These are phyloP conservation scores for Sebastes steindachneri DNA, from an alignment of 2,797 vertebrate species.

Conservation along the genomic window DNA sequence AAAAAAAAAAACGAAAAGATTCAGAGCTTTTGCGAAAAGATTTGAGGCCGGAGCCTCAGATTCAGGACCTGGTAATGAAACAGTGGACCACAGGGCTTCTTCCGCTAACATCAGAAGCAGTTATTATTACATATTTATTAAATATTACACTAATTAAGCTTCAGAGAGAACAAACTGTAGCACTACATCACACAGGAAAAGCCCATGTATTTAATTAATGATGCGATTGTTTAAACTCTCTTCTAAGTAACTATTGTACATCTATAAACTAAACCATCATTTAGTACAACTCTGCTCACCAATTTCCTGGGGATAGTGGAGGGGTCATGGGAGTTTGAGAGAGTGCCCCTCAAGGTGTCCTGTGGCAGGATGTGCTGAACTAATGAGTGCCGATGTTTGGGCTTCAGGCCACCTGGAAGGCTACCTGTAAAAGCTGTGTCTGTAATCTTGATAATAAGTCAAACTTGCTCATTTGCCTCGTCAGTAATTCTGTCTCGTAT, in stretches of 20 bases:
- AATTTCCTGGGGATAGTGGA: background rate
- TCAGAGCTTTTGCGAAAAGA: too few relatives aligned
- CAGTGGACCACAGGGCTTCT: background rate
- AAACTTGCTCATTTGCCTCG: background rate
- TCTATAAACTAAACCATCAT: background rate
- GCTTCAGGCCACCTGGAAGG: background rate
- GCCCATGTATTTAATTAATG: background rate
- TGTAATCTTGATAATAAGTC: background rate
- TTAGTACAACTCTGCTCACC: background rate
- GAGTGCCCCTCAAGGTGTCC: background rate
- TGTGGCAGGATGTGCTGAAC: background rate
- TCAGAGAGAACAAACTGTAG: background rate
- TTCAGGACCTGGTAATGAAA: background rate
- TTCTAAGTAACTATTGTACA: background rate
- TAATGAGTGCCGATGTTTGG: background rate
- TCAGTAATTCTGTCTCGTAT: background rate
- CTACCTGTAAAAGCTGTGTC: background rate
- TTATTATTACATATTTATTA: background rate
- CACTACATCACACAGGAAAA: background rate
- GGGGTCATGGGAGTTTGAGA: background rate
- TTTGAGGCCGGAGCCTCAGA: background rate
- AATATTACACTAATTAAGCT: background rate
- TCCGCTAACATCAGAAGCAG: background rate
- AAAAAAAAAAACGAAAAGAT: too few relatives aligned
- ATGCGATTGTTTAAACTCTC: background rate